phyloP scores from a whole-genome alignment of 2,113 vertebrate species.

The Cryptotis parvus region DNA sequence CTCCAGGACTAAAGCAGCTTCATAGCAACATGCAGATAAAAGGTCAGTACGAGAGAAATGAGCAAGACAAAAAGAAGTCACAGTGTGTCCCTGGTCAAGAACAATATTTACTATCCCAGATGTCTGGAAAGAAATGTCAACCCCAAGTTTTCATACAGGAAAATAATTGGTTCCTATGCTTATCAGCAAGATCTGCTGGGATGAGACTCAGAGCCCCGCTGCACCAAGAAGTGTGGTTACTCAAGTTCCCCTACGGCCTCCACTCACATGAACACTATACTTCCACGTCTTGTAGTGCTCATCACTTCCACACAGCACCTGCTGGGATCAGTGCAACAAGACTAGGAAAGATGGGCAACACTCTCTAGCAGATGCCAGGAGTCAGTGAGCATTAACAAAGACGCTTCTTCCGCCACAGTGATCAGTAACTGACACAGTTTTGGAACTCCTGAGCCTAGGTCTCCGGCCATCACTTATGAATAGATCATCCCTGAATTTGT shows the following conservation, averaged over 20 bases:
- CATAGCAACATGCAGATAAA: not conserved
- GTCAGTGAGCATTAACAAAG: not conserved
- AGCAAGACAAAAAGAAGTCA: not conserved
- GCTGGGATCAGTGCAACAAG: not conserved
- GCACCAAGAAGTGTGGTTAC: not conserved
- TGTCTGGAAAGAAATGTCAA: constrained; percentile 26
- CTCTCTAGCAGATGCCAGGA: not conserved
- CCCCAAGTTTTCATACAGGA: not conserved
- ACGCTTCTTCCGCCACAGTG: not conserved
- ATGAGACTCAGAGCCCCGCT: not conserved
- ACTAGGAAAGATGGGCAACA: not conserved
- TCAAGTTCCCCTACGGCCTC: not conserved
- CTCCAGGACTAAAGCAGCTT: not conserved
- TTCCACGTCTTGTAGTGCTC: not conserved
- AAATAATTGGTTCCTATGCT: not conserved
- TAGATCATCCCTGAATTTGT: not conserved
- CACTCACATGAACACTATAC: not conserved
- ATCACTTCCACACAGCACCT: not conserved
- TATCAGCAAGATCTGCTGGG: not conserved
- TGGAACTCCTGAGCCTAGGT: too few relatives aligned
- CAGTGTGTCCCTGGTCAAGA: constrained; percentile 12
- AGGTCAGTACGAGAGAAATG: constrained; percentile 1
- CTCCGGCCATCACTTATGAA: not conserved
- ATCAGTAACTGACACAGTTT: not conserved
- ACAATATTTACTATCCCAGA: constrained; percentile 29